Evolutionary conservation across 2,113 vertebrate genomes (phyloP).

Genomic region (Entomyzon cyanotis): DNA sequence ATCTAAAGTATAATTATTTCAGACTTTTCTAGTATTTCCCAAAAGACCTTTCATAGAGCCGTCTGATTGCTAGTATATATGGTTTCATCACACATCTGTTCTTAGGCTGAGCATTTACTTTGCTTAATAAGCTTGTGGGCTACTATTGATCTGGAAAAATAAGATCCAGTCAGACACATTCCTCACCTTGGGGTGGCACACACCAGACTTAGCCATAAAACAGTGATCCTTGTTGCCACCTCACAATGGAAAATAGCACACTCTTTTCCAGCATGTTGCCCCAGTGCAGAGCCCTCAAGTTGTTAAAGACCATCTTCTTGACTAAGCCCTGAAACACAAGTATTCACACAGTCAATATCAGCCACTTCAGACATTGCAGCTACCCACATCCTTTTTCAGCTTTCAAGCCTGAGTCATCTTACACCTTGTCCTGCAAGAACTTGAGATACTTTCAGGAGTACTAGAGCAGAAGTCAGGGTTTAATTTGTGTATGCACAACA

Average conservation of each 20-base stretch:
- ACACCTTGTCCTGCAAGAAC: background rate
- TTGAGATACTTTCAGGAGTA: background rate
- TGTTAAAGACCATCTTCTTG: background rate
- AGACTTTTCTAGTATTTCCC: background rate
- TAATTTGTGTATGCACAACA: background rate
- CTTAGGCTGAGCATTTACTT: background rate
- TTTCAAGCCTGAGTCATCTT: background rate
- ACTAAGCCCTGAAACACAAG: background rate
- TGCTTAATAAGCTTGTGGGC: background rate
- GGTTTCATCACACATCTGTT: background rate
- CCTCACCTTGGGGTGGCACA: background rate
- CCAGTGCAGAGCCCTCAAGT: background rate
- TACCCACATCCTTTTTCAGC: background rate
- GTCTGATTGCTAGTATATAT: background rate
- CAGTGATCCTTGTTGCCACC: background rate
- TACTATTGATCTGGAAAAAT: background rate
- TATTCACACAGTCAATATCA: background rate
- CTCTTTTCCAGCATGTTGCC: background rate
- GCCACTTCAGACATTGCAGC: background rate
- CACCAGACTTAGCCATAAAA: background rate
- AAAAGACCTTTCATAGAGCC: background rate
- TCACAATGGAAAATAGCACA: background rate
- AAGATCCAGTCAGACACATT: background rate
- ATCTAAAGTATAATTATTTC: background rate
- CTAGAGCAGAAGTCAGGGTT: background rate